Evolutionary conservation across 2,888 invertebrate genomes (phyloP).

Genomic region (Allophyes oxyacanthae): DNA sequence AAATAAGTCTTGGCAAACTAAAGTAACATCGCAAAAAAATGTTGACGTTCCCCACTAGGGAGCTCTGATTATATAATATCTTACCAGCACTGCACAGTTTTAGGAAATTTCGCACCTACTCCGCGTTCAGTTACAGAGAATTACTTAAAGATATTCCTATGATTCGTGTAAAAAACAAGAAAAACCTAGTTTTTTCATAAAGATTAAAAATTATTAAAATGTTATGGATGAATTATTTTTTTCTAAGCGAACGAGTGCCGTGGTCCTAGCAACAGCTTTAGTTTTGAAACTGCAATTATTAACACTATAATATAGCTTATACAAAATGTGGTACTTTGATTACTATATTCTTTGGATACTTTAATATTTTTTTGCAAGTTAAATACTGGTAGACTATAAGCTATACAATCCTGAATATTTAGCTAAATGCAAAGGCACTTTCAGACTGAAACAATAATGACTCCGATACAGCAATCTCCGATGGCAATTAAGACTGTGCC

Average conservation of each 20-base stretch:
- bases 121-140: slow-evolving; percentile 18
- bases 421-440: slow-evolving; percentile 55
- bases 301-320: too few relatives aligned
- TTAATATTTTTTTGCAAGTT: too few relatives aligned
- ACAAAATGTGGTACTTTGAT: too few relatives aligned
- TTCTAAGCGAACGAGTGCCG: too few relatives aligned
- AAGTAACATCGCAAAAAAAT: slow-evolving; percentile 53
- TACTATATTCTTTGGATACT: too few relatives aligned
- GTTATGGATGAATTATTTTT: too few relatives aligned
- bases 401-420: too few relatives aligned
- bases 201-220: too few relatives aligned
- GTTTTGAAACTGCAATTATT: too few relatives aligned
- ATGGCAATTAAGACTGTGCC: slow-evolving; percentile 85
- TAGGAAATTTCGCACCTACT: slow-evolving; percentile 43
- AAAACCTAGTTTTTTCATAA: background rate
- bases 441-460: slow-evolving; percentile 68
- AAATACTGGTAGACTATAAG: too few relatives aligned
- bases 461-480: slow-evolving; percentile 82
- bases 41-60: slow-evolving; percentile 58
- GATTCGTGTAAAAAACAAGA: slow-evolving; percentile 9
- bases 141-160: slow-evolving; percentile 27
- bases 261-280: too few relatives aligned
- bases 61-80: slow-evolving; percentile 58
- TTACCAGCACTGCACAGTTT: slow-evolving; percentile 35
- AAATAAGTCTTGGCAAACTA: slow-evolving; percentile 53